Percentiles rank a stretch among this genome's conserved stretches.
phyloP scores from a whole-genome alignment of 2,113 vertebrate genomes.

The Mastomys coucha region DNA sequence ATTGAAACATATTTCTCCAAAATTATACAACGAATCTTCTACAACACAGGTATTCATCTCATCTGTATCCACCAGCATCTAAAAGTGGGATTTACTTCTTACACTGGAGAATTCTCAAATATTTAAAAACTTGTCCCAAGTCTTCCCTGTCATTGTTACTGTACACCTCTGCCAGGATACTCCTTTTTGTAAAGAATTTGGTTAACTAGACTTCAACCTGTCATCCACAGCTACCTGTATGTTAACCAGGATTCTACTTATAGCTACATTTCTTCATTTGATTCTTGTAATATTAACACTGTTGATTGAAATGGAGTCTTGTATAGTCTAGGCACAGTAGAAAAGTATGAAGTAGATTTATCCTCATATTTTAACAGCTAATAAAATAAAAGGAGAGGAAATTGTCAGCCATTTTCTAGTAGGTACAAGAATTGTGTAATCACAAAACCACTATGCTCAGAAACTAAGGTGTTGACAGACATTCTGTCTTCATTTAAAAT shows the following conservation, averaged over 20 bases:
- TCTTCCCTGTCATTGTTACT: background rate
- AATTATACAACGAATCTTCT: background rate
- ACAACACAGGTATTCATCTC: background rate
- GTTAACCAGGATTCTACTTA: background rate
- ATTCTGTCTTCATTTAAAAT: background rate
- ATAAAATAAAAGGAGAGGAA: background rate
- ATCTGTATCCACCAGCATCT: background rate
- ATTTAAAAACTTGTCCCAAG: background rate
- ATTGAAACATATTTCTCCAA: slow-evolving; percentile 9
- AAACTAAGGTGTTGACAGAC: background rate
- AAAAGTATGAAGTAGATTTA: background rate
- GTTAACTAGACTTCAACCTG: background rate
- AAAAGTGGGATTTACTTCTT: background rate
- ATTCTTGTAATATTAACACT: background rate
- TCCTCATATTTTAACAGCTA: background rate
- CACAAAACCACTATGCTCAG: background rate
- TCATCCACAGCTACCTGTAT: background rate
- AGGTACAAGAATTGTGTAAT: background rate
- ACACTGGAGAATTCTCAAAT: background rate
- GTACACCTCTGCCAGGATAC: background rate
- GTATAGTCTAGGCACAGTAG: background rate
- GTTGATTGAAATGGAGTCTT: background rate
- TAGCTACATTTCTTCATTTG: background rate
- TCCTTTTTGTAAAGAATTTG: background rate
- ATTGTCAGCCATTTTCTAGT: background rate